These are phyloP conservation scores for Lontra canadensis DNA, from an alignment of 2,113 vertebrate species.

Conservation along the genomic window DNA sequence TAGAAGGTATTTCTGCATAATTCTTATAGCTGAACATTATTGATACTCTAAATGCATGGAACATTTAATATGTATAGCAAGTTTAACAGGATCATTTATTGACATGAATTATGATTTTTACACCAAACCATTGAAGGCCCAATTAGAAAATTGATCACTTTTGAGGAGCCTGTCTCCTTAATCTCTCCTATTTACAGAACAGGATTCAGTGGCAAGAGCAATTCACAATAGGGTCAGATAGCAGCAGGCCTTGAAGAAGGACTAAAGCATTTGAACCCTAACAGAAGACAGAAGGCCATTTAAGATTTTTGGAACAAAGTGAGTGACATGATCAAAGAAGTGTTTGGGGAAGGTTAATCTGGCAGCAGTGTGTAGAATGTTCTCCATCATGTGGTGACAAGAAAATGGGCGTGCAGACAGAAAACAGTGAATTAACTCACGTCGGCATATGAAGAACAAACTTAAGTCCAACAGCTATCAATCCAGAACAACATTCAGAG, in stretches of 20 bases:
- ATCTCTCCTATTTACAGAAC: background rate
- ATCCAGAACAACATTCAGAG: background rate
- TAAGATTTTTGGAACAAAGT: background rate
- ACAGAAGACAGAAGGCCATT: background rate
- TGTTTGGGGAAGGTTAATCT: background rate
- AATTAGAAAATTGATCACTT: constrained; percentile 65
- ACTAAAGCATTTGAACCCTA: background rate
- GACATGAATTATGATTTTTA: constrained; percentile 66
- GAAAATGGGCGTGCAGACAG: constrained; percentile 46
- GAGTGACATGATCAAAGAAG: background rate
- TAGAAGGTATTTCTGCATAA: constrained; percentile 69
- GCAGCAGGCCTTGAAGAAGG: background rate
- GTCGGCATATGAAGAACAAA: background rate
- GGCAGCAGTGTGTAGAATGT: background rate
- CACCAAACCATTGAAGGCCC: constrained; percentile 18
- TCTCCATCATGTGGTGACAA: background rate
- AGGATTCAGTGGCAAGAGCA: background rate
- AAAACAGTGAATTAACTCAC: constrained; percentile 19
- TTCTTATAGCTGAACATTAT: constrained; percentile 61
- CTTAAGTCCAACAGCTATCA: background rate
- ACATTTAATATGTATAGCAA: constrained; percentile 61
- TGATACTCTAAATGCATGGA: constrained; percentile 46
- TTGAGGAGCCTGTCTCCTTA: background rate
- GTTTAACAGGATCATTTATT: constrained; percentile 48
- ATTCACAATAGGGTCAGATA: background rate